These are phyloP conservation scores for Seriola dumerili DNA, from an alignment of 2,113 vertebrate genomes.

Conservation along the genomic window DNA sequence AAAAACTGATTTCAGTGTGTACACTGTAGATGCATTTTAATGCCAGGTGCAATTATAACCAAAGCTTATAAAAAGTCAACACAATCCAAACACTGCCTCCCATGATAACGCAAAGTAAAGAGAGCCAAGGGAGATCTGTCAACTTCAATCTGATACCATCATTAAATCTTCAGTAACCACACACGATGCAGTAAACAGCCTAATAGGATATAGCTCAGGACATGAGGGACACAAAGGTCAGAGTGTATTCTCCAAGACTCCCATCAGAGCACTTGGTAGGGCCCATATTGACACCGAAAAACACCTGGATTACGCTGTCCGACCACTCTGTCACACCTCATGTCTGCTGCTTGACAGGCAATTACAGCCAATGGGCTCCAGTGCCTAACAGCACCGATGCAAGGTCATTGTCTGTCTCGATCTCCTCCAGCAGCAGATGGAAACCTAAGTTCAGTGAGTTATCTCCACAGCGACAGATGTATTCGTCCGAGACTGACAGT, in stretches of 20 bases:
- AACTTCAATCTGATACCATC: background rate
- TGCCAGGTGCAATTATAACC: background rate
- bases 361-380: constrained; percentile 69
- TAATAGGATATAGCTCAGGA: background rate
- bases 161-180: constrained; percentile 7
- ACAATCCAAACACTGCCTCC: background rate
- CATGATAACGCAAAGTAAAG: background rate
- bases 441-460: constrained; percentile 58
- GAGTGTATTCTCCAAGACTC: constrained; percentile 32
- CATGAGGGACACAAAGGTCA: constrained; percentile 37
- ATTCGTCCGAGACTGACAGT: constrained; percentile 54
- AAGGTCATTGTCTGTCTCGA: constrained; percentile 64
- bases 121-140: background rate
- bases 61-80: background rate
- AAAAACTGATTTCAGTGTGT: background rate
- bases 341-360: constrained; percentile 75
- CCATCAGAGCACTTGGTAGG: constrained; percentile 19
- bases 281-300: constrained; percentile 53
- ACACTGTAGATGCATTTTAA: background rate
- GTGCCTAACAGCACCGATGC: constrained; percentile 46
- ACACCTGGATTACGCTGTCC: constrained; percentile 64
- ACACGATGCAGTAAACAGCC: constrained; percentile 7
- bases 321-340: constrained; percentile 60
- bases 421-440: constrained; percentile 29
- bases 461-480: constrained; percentile 60